A percentile compares a stretch with the other conserved stretches of the same genome.
phyloP scores from a whole-genome alignment of 2,113 vertebrate species.

The Trogon surrucura region DNA sequence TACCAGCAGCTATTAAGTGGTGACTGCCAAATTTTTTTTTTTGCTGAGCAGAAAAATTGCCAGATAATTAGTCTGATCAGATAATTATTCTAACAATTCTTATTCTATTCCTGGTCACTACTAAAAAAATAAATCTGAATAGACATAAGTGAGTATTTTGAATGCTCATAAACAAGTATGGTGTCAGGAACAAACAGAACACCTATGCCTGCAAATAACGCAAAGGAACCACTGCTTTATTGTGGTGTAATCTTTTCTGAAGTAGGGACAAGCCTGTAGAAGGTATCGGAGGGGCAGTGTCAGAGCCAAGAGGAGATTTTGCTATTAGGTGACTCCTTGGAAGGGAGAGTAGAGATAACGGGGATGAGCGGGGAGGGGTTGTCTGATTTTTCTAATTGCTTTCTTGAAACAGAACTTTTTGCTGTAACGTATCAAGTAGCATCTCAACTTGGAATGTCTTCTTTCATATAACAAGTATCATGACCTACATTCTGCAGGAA shows the following conservation, averaged over 20 bases:
- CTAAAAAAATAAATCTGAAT: not conserved
- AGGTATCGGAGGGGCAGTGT: not conserved
- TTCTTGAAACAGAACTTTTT: not conserved
- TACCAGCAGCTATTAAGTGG: not conserved
- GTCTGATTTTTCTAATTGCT: not conserved
- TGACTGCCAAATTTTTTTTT: not conserved
- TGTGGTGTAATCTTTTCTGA: not conserved
- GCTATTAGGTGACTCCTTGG: not conserved
- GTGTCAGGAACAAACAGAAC: not conserved
- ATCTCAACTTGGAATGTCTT: not conserved
- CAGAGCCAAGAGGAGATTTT: not conserved
- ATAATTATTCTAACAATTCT: not conserved
- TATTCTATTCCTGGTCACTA: not conserved
- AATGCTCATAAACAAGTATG: not conserved
- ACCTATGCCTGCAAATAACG: not conserved
- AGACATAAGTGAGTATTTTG: not conserved
- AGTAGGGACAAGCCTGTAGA: not conserved
- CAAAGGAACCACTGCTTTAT: not conserved
- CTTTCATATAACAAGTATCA: not conserved
- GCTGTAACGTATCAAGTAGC: not conserved
- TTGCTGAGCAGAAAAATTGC: not conserved
- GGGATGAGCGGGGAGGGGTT: fast-evolving
- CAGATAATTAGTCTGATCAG: not conserved
- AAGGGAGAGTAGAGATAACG: not conserved
- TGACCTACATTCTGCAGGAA: conserved; percentile 18